Base-by-base conservation (phyloP, 2,797 vertebrate genomes). In the Gambusia yucatana region DNA sequence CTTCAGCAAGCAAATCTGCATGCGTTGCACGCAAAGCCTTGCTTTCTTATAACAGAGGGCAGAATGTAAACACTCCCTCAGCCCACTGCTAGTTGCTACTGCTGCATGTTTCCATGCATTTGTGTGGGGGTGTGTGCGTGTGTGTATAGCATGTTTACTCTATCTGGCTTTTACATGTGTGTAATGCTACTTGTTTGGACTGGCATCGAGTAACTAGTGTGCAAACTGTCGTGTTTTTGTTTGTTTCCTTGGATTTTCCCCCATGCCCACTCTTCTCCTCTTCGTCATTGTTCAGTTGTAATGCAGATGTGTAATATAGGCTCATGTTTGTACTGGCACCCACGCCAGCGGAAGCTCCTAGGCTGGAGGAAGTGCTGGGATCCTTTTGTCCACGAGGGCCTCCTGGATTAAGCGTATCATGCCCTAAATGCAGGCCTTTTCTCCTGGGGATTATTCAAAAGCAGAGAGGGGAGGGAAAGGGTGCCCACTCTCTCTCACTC, bases 371-470 rank as follows among this genome's bases (percentile, higher is more conserved):
- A 95, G 90, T 93, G 91, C 88, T 33, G 88, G 82, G 75, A 73
- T 90, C 87, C 86, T 93, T 71, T 96, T 96, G 93, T 95, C 85
- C 90, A 28, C 84, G n/a, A 84, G 84, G 86, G 85, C 92, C 77
- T 80, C 90, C 81, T 17, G 88, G 94, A 95, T 96, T 95, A 96
- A 94, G 90, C 85, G 89, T 93, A 94, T 95, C 93, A 74, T 88
- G 91, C 85, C 88, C 92, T 94, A 94, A 96, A 95, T 93, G 91
- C 88, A 36, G 85, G 59, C 84, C 91, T 87, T 94, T 96, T 96
- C 93, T 95, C 83, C 78, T 76, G 88, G 90, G 94, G 95, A 96
- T 96, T 95, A 96, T 88, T 79, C 76, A 65, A 81, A 87, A 90
- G 91, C 88, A 79, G 61, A 79, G 86, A 81, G 81, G 85, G 81